phyloP scores from a whole-genome alignment of 2,113 vertebrate species.

The Crypturellus undulatus region DNA sequence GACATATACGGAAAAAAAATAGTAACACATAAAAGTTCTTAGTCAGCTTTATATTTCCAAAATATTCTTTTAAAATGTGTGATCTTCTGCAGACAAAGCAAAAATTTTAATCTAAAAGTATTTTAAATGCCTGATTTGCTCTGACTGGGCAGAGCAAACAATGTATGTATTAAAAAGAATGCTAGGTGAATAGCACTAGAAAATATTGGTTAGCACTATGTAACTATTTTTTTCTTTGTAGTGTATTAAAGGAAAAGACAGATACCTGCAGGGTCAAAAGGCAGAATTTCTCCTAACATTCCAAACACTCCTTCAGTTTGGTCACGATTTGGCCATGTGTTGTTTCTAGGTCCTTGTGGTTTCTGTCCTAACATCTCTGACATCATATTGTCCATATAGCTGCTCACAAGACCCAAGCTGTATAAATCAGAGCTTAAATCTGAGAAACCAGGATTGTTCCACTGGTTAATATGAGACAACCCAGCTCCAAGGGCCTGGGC shows the following conservation, averaged over 20 bases:
- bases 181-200: not conserved
- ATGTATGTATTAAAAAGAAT: not conserved
- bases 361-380: slow-evolving; percentile 97
- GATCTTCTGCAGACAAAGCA: not conserved
- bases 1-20: not conserved
- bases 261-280: slow-evolving; percentile 97
- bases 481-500: slow-evolving; percentile 82
- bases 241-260: not conserved
- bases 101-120: not conserved
- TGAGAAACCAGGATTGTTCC: slow-evolving; percentile 87
- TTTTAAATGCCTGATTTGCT: not conserved
- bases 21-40: not conserved
- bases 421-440: slow-evolving; percentile 97
- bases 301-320: slow-evolving; percentile 95
- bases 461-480: slow-evolving; percentile 90
- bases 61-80: not conserved
- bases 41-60: not conserved
- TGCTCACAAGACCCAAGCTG: slow-evolving; percentile 96
- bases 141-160: not conserved
- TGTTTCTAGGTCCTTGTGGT: slow-evolving; percentile 95
- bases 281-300: slow-evolving; percentile 92
- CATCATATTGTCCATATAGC: slow-evolving; percentile 97
- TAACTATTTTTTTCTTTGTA: not conserved
- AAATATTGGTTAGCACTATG: not conserved
- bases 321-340: slow-evolving; percentile 98